These are phyloP conservation scores for Simalia tracyae DNA, from an alignment of 2,797 vertebrate species.

Conservation along the genomic window DNA sequence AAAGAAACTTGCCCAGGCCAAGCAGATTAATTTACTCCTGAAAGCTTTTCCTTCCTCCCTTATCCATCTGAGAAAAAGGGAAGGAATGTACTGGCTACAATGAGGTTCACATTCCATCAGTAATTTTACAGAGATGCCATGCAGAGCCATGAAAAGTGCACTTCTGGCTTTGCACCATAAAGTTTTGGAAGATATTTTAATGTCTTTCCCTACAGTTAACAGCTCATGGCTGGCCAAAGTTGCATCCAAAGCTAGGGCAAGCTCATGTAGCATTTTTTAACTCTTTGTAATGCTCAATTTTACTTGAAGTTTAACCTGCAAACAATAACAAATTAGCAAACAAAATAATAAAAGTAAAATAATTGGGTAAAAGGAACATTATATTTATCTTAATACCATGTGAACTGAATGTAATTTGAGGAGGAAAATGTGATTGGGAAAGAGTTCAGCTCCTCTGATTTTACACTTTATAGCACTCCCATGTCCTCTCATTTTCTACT, in stretches of 20 bases:
- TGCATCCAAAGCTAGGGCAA: background rate
- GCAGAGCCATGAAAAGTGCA: background rate
- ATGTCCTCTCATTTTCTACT: background rate
- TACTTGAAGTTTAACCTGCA: background rate
- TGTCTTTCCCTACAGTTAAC: background rate
- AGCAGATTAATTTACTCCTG: constrained; percentile 55
- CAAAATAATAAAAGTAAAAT: background rate
- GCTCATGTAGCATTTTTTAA: background rate
- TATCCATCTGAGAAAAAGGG: background rate
- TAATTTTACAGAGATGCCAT: constrained; percentile 25
- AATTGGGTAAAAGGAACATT: background rate
- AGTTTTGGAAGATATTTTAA: background rate
- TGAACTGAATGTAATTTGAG: background rate
- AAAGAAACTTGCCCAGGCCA: constrained; percentile 44
- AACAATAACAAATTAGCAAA: too few relatives aligned
- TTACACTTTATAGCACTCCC: background rate
- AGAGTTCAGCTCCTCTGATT: background rate
- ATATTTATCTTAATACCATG: background rate
- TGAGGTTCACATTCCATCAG: background rate
- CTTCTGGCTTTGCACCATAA: background rate
- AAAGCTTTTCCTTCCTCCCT: constrained; percentile 4
- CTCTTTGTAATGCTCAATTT: background rate
- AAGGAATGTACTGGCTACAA: constrained; percentile 9
- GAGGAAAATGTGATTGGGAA: background rate
- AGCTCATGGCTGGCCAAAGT: background rate